These are phyloP conservation scores for Nesidiocoris tenuis DNA, from an alignment of 2,888 invertebrate genomes.

Conservation along the genomic window DNA sequence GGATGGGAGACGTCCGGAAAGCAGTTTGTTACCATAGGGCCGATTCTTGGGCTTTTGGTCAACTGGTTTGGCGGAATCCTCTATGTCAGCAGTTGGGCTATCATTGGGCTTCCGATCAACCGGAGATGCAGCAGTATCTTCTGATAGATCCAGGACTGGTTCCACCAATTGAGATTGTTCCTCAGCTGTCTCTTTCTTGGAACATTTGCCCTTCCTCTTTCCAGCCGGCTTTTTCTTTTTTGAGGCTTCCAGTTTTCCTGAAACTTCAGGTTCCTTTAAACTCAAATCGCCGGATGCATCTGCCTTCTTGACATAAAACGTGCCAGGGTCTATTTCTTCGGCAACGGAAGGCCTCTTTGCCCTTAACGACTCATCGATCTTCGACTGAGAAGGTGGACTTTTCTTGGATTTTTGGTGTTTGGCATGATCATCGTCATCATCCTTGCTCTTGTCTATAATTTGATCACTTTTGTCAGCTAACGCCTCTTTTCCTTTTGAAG, in stretches of 20 bases:
- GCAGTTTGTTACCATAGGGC: conserved; percentile 23
- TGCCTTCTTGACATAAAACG: background rate
- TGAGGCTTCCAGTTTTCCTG: background rate
- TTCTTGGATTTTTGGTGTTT: background rate
- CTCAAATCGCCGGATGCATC: conserved; percentile 52
- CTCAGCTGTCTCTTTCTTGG: background rate
- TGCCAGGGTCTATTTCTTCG: conserved; percentile 4
- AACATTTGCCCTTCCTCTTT: background rate
- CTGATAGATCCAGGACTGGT: background rate
- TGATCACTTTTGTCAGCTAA: background rate
- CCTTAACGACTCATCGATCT: background rate
- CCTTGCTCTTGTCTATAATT: background rate
- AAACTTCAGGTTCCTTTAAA: background rate
- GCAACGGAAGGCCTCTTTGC: background rate
- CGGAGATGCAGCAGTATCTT: background rate
- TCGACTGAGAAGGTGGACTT: background rate
- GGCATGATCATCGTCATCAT: background rate
- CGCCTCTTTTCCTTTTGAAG: no score
- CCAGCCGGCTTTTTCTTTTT: conserved; percentile 12
- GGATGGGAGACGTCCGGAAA: conserved; percentile 31
- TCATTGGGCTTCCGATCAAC: no score
- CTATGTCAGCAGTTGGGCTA: background rate
- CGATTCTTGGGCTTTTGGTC: background rate
- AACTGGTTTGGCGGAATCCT: background rate
- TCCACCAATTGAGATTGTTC: background rate